Conservation (phyloP, 2,113 vertebrate species). For the Ahaetulla prasina region DNA sequence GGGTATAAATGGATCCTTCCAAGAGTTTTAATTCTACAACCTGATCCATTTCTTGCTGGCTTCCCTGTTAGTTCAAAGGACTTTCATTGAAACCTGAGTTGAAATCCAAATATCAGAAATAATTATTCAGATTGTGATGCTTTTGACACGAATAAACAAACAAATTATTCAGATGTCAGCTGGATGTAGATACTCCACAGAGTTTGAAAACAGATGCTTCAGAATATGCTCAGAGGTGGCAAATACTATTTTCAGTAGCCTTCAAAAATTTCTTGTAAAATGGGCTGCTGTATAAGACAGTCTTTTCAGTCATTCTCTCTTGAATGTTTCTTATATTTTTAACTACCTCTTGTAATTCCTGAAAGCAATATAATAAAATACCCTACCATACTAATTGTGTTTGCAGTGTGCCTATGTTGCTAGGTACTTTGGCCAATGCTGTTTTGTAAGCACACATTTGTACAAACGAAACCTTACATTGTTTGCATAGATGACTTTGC, state of each 20-base stretch:
- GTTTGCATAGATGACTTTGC: conserved; percentile 42
- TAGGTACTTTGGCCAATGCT: conserved; percentile 48
- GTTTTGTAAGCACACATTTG: conserved; percentile 44
- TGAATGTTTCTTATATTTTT: conserved; percentile 12
- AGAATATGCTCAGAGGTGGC: no score
- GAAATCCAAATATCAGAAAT: not conserved
- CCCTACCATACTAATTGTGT: not conserved
- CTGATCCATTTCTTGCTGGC: not conserved
- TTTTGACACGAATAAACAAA: not conserved
- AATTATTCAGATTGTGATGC: not conserved
- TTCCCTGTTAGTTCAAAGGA: not conserved
- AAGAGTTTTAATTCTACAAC: not conserved
- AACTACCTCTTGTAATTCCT: conserved; percentile 34
- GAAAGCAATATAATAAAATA: conserved; percentile 3
- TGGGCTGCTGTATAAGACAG: no score
- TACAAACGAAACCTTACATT: conserved; percentile 47
- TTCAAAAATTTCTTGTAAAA: not conserved
- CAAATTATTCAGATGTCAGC: not conserved
- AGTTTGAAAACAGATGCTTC: not conserved
- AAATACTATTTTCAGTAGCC: no score
- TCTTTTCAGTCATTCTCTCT: not conserved
- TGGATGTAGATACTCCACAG: not conserved
- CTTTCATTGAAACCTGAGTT: not conserved
- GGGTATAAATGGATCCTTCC: not conserved
- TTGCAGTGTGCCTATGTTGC: conserved; percentile 54